Evolutionary conservation across 2,113 vertebrate genomes (phyloP).

Genomic region (Columba livia): DNA sequence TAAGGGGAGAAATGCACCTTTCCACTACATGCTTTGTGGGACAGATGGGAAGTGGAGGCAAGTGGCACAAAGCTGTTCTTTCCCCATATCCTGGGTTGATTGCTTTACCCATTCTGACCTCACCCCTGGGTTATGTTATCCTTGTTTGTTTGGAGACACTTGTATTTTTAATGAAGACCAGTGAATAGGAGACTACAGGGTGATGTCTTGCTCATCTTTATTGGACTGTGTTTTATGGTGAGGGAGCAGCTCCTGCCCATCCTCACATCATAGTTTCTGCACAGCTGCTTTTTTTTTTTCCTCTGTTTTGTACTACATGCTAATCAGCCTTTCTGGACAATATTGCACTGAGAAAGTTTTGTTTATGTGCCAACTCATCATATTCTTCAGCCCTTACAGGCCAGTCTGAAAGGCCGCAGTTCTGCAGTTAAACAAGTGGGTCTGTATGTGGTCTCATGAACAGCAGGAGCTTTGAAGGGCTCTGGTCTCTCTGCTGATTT

Average conservation of each 20-base stretch:
- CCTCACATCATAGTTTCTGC: not conserved
- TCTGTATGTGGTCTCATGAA: not conserved
- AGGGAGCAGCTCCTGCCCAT: not conserved
- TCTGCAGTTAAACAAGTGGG: not conserved
- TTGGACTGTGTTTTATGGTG: not conserved
- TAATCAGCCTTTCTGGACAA: not conserved
- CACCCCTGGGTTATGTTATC: too few species aligned
- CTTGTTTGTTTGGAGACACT: not conserved
- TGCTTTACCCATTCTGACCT: not conserved
- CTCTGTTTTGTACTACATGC: not conserved
- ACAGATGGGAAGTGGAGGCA: not conserved
- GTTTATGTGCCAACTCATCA: not conserved
- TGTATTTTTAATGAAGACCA: not conserved
- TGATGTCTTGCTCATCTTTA: not conserved
- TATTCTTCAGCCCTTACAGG: not conserved
- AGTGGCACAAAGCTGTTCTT: not conserved
- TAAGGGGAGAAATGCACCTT: not conserved
- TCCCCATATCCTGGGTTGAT: not conserved
- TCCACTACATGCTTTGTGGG: not conserved
- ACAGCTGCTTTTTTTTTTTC: not conserved
- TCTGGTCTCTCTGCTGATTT: not conserved
- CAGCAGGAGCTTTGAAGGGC: not conserved
- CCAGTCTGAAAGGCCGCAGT: not conserved
- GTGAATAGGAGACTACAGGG: not conserved
- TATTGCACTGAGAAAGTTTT: not conserved